Conservation (phyloP, 2,888 invertebrate species). For the Dryomyza anilis region DNA sequence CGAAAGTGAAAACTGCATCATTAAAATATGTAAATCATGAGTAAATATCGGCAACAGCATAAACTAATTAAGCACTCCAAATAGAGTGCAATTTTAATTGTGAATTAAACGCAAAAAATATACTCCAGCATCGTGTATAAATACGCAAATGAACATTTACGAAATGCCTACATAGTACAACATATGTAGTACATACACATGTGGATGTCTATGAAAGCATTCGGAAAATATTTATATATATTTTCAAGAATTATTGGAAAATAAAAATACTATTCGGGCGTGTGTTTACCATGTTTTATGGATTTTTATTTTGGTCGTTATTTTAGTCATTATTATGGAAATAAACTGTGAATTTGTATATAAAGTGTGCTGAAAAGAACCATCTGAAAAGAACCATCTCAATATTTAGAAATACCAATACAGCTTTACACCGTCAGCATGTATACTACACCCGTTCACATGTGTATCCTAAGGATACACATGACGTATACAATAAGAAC, state of each 20-base stretch:
- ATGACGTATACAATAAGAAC: too few relatives aligned
- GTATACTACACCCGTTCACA: slow-evolving; percentile 12
- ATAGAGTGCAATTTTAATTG: too few relatives aligned
- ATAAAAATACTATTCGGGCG: too few relatives aligned
- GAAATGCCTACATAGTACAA: background rate
- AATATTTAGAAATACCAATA: slow-evolving; percentile 16
- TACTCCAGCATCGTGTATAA: too few relatives aligned
- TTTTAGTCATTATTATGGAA: too few relatives aligned
- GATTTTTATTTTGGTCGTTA: too few relatives aligned
- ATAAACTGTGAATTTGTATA: background rate
- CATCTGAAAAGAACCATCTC: slow-evolving; percentile 4
- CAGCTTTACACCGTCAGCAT: slow-evolving; percentile 11
- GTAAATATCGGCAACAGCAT: too few relatives aligned
- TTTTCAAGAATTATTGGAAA: background rate
- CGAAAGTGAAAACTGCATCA: slow-evolving; percentile 14
- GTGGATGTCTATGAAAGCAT: background rate
- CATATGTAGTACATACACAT: background rate
- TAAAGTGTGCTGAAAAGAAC: background rate
- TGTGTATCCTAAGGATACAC: slow-evolving; percentile 23
- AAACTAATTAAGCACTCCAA: too few relatives aligned
- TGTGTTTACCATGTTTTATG: too few relatives aligned
- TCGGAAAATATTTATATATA: background rate
- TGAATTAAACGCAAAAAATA: too few relatives aligned
- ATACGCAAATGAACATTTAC: too few relatives aligned
- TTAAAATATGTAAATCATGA: background rate